A percentile compares a stretch with the other conserved stretches of the same genome.
Conservation (phyloP, 1,140 invertebrate species). For the Trachelipus rathkii region DNA sequence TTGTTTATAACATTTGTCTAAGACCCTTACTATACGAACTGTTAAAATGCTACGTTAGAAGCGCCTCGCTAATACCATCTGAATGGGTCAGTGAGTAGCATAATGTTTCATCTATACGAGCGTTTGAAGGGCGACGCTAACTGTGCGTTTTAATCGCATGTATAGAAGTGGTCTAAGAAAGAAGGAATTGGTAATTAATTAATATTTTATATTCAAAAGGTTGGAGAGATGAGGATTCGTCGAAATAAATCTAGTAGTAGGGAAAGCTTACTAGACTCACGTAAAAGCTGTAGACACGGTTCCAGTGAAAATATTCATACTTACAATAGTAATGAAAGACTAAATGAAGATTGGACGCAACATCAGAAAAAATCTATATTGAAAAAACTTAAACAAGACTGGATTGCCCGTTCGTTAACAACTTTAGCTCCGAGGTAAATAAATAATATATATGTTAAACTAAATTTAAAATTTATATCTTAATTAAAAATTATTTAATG, state of each 20-base stretch:
- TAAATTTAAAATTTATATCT: not conserved
- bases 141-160: no score
- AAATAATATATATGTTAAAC: not conserved
- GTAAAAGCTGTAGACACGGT: constrained; percentile 28
- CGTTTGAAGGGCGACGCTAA: no score
- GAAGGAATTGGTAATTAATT: no score
- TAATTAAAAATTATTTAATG: not conserved
- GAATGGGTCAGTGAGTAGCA: no score
- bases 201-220: constrained; percentile 6
- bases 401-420: constrained; percentile 46
- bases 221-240: constrained; percentile 37
- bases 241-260: constrained; percentile 35
- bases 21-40: no score
- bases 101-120: no score
- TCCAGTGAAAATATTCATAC: constrained; percentile 33
- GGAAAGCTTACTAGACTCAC: constrained; percentile 19
- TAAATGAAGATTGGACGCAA: constrained; percentile 40
- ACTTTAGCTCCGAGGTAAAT: constrained; percentile 47
- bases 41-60: no score
- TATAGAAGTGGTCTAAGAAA: no score
- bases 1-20: no score
- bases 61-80: no score
- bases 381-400: constrained; percentile 47
- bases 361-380: constrained; percentile 29
- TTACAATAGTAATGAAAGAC: constrained; percentile 34